Conservation (phyloP, 2,113 vertebrate species). For the Collichthys lucidus region DNA sequence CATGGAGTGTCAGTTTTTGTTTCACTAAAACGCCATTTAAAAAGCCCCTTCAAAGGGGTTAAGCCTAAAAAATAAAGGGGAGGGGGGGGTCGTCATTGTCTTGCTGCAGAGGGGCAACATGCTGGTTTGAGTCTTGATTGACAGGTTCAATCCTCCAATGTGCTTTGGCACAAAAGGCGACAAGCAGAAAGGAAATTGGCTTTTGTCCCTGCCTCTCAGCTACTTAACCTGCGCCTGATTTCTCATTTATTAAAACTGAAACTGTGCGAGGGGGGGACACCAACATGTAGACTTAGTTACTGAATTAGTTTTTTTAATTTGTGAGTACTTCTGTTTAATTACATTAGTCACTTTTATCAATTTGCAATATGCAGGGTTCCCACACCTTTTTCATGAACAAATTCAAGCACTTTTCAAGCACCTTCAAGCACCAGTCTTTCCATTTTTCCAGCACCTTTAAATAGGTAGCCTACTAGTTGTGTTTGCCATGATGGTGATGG, state of each 20-base stretch:
- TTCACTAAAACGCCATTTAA: constrained; percentile 82
- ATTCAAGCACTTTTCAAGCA: no score
- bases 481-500: no score
- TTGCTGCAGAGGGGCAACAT: constrained; percentile 90
- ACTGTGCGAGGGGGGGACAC: background rate
- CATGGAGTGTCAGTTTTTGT: constrained; percentile 44
- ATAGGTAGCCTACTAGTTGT: no score
- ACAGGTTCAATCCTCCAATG: constrained; percentile 90
- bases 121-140: constrained; percentile 89
- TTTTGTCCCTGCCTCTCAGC: constrained; percentile 88
- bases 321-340: background rate
- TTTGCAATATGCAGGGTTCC: no score
- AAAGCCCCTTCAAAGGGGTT: constrained; percentile 85
- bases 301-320: background rate
- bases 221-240: constrained; percentile 90
- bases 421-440: no score
- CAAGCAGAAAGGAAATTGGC: constrained; percentile 92
- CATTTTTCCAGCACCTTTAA: no score
- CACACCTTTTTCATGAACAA: no score
- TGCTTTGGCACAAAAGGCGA: constrained; percentile 89
- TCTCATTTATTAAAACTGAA: constrained; percentile 67
- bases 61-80: constrained; percentile 78
- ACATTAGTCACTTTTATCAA: fast-evolving
- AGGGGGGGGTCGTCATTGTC: constrained; percentile 82
- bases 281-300: background rate